phyloP scores from a whole-genome alignment of 1,140 invertebrate species.

The Eurosta solidaginis region DNA sequence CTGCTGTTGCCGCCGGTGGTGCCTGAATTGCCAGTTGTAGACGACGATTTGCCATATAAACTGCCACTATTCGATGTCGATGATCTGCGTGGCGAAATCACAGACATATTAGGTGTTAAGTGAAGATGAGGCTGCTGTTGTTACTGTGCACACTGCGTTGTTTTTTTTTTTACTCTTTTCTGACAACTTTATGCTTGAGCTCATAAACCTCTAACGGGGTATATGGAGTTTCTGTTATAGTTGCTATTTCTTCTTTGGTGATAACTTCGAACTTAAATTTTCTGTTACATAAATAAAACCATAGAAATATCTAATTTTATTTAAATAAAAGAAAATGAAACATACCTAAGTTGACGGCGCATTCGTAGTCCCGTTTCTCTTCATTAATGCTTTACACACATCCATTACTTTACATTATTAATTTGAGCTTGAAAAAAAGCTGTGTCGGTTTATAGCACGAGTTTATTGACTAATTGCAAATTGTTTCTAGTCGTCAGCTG shows the following conservation, averaged over 20 bases:
- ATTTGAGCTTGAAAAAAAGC: background rate
- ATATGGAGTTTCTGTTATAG: too few species aligned
- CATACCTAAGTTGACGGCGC: background rate
- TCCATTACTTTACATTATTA: conserved; percentile 26
- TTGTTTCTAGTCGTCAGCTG: too few species aligned
- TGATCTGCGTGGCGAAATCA: conserved; percentile 59
- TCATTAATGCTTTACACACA: background rate
- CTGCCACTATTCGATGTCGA: conserved; percentile 57
- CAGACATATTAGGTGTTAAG: conserved; percentile 53
- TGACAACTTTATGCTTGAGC: too few species aligned
- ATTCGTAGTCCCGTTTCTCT: background rate
- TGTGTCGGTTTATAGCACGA: background rate
- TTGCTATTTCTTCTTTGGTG: background rate
- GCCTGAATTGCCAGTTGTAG: conserved; percentile 39
- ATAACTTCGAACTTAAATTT: background rate
- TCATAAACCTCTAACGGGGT: too few species aligned
- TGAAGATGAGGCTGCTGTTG: background rate
- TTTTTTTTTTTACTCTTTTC: background rate
- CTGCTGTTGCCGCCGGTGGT: conserved; percentile 34
- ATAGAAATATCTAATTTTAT: background rate
- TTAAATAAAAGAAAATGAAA: background rate
- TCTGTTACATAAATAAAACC: background rate
- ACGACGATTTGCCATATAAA: conserved; percentile 52
- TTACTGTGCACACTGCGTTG: background rate
- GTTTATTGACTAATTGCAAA: background rate